Evolutionary conservation across 53 echinoderm and acorn worm species (phyloP).

Genomic region (Apostichopus leukothele): DNA sequence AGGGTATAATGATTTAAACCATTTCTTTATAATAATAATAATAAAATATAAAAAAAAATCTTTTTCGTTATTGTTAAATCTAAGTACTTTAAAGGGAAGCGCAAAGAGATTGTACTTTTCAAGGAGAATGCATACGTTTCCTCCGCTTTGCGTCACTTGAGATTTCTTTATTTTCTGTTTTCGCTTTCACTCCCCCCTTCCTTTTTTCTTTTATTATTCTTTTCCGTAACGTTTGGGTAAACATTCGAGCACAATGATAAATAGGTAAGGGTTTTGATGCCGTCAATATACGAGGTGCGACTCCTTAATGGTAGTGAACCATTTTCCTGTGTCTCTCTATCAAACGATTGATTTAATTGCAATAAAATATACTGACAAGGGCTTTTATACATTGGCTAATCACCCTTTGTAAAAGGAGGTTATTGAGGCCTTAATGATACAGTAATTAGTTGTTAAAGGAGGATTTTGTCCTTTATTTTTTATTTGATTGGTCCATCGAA

Average conservation of each 20-base stretch:
- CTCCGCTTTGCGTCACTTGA: not conserved
- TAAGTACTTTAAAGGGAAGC: not conserved
- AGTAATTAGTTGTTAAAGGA: constrained; percentile 2
- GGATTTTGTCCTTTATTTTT: too few relatives aligned
- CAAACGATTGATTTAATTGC: not conserved
- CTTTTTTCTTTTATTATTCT: not conserved
- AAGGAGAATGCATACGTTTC: not conserved
- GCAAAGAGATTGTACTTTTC: not conserved
- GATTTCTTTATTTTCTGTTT: not conserved
- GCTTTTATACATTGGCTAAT: constrained; percentile 2
- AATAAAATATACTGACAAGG: not conserved
- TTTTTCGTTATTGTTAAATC: not conserved
- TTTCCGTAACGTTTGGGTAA: constrained; percentile 13
- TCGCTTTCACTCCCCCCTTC: not conserved
- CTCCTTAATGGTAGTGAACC: not conserved
- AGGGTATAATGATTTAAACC: too few relatives aligned
- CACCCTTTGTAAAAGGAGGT: constrained; percentile 4
- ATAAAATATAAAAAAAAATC: too few relatives aligned
- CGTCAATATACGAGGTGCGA: not conserved
- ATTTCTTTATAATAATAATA: too few relatives aligned
- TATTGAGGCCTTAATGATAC: not conserved
- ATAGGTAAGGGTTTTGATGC: not conserved
- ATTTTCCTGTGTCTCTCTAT: not conserved
- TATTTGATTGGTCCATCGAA: too few relatives aligned
- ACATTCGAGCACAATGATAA: constrained; percentile 1